A percentile compares a stretch with the other conserved stretches of the same genome.
These are phyloP conservation scores for Notechis scutatus DNA, from an alignment of 2,113 vertebrate genomes.

Conservation along the genomic window DNA sequence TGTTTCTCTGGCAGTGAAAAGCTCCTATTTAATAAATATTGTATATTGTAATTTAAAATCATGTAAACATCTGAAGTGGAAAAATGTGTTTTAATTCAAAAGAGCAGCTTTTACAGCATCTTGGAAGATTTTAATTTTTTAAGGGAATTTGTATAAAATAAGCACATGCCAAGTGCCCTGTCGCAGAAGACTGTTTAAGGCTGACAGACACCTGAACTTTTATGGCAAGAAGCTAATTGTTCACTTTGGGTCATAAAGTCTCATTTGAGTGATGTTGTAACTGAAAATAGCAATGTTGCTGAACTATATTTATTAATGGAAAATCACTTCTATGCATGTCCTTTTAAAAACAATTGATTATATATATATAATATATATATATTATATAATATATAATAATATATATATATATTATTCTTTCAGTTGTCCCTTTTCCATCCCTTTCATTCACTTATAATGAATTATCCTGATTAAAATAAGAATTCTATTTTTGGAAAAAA, in stretches of 20 bases:
- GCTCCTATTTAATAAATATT: conserved; percentile 74
- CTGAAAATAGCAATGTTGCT: conserved; percentile 55
- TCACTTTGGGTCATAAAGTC: conserved; percentile 48
- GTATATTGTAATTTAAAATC: conserved; percentile 79
- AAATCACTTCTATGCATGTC: conserved; percentile 69
- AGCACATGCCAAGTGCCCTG: conserved; percentile 29
- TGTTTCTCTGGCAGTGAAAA: conserved; percentile 42
- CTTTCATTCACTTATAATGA: conserved; percentile 36
- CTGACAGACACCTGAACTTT: conserved; percentile 62
- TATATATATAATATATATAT: conserved; percentile 52
- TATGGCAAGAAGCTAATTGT: conserved; percentile 62
- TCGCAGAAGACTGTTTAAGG: conserved; percentile 27
- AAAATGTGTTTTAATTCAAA: conserved; percentile 34
- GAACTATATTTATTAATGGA: conserved; percentile 66
- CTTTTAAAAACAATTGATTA: conserved; percentile 56
- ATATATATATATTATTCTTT: conserved; percentile 57
- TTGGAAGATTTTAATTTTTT: conserved; percentile 52
- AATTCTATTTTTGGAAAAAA: conserved; percentile 75
- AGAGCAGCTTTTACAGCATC: conserved; percentile 43
- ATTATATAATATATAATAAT: too few species aligned
- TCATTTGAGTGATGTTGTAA: conserved; percentile 62
- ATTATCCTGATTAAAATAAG: conserved; percentile 67
- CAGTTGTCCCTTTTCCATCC: conserved; percentile 47
- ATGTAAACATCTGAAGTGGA: conserved; percentile 60
- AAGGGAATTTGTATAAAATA: conserved; percentile 21